phyloP scores from a whole-genome alignment of 2,113 vertebrate genomes.

The Cyprinodon tularosa region DNA sequence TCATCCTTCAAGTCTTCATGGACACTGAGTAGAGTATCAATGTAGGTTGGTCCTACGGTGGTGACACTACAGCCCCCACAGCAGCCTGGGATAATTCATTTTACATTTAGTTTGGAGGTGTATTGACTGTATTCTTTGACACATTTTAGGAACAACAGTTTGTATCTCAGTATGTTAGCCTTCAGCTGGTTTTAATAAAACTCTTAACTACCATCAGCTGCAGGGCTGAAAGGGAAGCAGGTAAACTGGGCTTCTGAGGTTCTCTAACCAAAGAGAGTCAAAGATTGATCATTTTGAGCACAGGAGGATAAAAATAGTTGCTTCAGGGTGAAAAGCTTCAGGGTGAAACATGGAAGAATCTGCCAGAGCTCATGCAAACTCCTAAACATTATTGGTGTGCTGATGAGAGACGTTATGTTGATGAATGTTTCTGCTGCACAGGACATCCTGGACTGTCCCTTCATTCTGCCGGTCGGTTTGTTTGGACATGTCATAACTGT shows the following conservation, averaged over 20 bases:
- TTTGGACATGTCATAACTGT: background rate
- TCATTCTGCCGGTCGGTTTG: background rate
- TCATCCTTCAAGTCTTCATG: no score
- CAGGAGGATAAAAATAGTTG: no score
- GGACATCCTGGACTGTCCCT: background rate
- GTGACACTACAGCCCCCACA: no score
- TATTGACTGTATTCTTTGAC: background rate
- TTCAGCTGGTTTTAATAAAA: no score
- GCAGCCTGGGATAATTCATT: no score
- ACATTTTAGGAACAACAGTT: background rate
- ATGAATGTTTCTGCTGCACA: background rate
- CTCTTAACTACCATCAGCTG: no score
- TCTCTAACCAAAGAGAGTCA: background rate
- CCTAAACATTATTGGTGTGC: background rate
- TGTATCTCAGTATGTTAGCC: background rate
- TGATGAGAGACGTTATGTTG: background rate
- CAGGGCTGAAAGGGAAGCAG: background rate
- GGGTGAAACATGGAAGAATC: no score
- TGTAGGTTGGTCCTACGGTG: no score
- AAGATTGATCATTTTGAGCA: background rate
- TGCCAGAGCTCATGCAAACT: background rate
- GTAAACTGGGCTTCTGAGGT: background rate
- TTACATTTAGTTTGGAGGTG: background rate
- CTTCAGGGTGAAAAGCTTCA: no score
- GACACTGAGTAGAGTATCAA: no score